phyloP scores from a whole-genome alignment of 2,888 invertebrate species.

The Dryobota labecula region DNA sequence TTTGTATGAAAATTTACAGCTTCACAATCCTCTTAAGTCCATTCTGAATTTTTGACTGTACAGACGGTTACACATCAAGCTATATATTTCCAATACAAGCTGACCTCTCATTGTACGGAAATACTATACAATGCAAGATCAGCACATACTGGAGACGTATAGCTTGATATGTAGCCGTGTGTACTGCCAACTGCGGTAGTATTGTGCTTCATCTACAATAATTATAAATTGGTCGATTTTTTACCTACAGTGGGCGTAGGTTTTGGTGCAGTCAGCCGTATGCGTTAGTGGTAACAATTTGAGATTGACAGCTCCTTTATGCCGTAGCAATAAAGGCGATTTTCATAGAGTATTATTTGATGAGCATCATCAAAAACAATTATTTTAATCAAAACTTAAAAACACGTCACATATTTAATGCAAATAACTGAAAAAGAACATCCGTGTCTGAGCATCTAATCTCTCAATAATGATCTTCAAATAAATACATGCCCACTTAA shows the following conservation, averaged over 20 bases:
- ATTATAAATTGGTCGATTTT: background rate
- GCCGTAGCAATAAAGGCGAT: background rate
- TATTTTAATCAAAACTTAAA: no score
- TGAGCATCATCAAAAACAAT: background rate
- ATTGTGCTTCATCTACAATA: background rate
- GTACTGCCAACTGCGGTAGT: background rate
- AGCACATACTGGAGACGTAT: no score
- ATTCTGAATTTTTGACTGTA: no score
- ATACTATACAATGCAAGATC: no score
- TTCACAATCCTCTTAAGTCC: no score
- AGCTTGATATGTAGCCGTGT: no score
- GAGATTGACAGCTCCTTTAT: background rate
- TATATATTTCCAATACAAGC: no score
- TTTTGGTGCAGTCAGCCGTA: background rate
- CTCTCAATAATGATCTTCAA: slow-evolving; percentile 8
- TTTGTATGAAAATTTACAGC: no score
- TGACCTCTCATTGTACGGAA: no score
- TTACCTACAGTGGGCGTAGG: background rate
- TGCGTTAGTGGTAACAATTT: background rate
- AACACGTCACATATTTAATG: background rate
- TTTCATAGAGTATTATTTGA: background rate
- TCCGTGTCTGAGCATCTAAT: background rate
- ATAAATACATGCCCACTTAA: slow-evolving; percentile 39
- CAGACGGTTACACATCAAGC: no score
- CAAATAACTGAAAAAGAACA: background rate